Evolutionary conservation across 1,140 invertebrate species (phyloP), one percentile per base, ranked within the genome.

Genomic region (Diorhabda carinulata): DNA sequence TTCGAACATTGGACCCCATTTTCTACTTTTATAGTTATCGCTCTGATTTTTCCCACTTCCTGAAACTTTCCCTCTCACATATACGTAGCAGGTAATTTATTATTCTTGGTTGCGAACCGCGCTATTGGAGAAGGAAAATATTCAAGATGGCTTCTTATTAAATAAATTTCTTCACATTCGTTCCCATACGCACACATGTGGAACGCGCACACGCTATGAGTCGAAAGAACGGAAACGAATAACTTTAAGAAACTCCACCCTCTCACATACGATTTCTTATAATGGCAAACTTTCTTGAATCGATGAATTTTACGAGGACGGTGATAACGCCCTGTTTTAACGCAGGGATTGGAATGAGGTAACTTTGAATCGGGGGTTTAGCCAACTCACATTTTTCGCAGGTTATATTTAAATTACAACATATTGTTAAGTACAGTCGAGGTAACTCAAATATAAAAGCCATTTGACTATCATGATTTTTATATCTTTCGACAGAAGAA

Each of bases 131-230:
- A 62, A 62, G 43, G 42, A 62, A 62, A 62, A 62, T 62, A 62
- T 62, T 62, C 61, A 62, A 62, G 61, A 62, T 62, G 61, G 61
- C 61, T 44, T 47, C 61, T 62, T 62, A 62, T 62, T 62, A 41
- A 62, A 62, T 62, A 62, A 62, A 62, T 43, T 62, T 47, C 61
- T 62, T 62, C 61, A 62, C 61, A 62, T 62, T 62, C 61, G 61
- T 43, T 62, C 43, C 43, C 40, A 62, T 10, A 10, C 61, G 10
- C 61, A 62, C 61, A 62, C 10, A 10, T 62, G 43, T 1, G 8
- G 43, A 3, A 43, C 43, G 61, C 61, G 44, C 5, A 62, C 41
- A 43, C 61, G 61, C 43, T 44, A 8, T 10, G n/a, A 62, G 43
- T 41, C 10, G 10, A 62, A 62, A 43, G 61, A 62, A 43, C 61